These are phyloP conservation scores for Reinhardtius hippoglossoides DNA, from an alignment of 2,113 vertebrate species.

Conservation along the genomic window DNA sequence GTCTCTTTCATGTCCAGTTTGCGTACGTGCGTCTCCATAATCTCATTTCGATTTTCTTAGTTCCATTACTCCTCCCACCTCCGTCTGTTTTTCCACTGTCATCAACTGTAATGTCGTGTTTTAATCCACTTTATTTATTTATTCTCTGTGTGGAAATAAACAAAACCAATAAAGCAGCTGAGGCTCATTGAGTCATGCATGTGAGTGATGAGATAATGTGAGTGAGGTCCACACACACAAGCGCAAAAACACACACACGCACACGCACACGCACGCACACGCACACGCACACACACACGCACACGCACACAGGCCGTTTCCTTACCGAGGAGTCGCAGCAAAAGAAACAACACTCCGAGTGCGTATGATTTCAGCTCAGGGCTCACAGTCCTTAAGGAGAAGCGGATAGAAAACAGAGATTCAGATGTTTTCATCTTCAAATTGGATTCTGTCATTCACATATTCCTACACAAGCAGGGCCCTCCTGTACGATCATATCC, in stretches of 20 bases:
- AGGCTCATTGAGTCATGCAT: neutral
- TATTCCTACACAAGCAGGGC: too few species aligned
- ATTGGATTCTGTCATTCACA: neutral
- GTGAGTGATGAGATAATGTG: neutral
- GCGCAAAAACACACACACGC: neutral
- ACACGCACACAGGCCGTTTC: neutral
- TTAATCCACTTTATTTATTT: slow-evolving; percentile 8
- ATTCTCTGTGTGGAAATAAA: slow-evolving; percentile 8
- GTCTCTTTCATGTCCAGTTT: neutral
- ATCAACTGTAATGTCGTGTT: neutral
- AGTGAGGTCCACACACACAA: neutral
- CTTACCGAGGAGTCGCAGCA: slow-evolving; percentile 94
- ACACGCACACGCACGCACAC: slow-evolving; percentile 4
- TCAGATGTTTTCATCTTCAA: neutral
- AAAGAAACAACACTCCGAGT: slow-evolving; percentile 94
- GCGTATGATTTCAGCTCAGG: slow-evolving; percentile 98
- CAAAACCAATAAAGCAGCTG: neutral
- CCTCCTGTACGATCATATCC: neutral
- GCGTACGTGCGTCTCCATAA: neutral
- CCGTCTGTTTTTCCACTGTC: neutral
- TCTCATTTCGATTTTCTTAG: neutral
- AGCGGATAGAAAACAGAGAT: slow-evolving; percentile 29
- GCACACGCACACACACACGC: neutral
- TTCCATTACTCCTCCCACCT: slow-evolving; percentile 2
- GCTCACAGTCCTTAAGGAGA: slow-evolving; percentile 90